These are phyloP conservation scores for Platysteira castanea DNA, from an alignment of 2,113 vertebrate genomes.

Conservation along the genomic window DNA sequence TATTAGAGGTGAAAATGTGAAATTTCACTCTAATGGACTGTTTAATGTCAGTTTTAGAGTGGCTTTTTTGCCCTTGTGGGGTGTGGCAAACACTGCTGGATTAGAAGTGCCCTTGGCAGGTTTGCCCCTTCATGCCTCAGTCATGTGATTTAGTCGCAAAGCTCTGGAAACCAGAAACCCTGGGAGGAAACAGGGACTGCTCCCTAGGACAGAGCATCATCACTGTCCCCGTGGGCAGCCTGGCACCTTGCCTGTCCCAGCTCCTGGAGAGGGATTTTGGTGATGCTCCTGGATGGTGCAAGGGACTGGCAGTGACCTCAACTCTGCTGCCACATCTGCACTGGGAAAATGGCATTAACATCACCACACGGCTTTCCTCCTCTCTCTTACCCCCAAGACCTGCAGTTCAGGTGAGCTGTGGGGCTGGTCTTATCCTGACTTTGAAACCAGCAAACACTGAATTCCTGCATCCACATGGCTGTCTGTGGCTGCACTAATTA, in stretches of 20 bases:
- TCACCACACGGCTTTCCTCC: background rate
- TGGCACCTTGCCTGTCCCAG: background rate
- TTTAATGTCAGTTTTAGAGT: background rate
- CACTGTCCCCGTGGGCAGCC: background rate
- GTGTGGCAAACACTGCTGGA: background rate
- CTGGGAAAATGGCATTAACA: background rate
- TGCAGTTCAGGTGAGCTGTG: too few species aligned
- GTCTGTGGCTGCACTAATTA: background rate
- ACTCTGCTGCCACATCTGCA: background rate
- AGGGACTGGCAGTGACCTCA: background rate
- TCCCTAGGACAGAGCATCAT: background rate
- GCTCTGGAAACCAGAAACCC: background rate
- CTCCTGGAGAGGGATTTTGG: background rate
- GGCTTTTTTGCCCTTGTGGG: background rate
- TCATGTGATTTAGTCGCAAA: background rate
- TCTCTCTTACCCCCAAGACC: background rate
- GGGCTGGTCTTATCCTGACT: background rate
- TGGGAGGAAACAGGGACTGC: background rate
- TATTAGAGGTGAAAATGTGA: background rate
- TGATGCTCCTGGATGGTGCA: background rate
- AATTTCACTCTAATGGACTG: background rate
- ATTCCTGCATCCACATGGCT: background rate
- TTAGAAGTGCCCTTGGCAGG: background rate
- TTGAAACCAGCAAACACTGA: background rate
- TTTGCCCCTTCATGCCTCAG: background rate